Conservation (phyloP, 2,888 invertebrate species). For the Ecliptopera silaceata region DNA sequence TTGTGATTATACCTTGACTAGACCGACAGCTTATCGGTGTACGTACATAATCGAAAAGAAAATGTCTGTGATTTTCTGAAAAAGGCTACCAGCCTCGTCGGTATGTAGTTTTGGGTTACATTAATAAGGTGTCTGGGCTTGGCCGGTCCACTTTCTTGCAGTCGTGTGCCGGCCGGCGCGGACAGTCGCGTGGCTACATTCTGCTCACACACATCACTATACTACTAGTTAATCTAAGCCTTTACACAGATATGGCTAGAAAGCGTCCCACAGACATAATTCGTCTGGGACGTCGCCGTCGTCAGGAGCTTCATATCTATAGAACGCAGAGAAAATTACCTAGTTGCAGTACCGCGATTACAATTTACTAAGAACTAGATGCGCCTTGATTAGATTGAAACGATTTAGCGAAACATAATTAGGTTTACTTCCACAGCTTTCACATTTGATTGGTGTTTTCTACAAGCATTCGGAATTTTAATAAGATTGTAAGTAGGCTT, state of each 20-base stretch:
- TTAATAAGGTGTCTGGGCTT: conserved; percentile 32
- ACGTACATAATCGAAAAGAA: no score
- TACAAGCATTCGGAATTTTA: background rate
- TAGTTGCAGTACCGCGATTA: conserved; percentile 21
- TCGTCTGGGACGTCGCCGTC: conserved; percentile 48
- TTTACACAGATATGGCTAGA: conserved; percentile 68
- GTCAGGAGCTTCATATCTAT: conserved; percentile 40
- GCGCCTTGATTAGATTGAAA: conserved; percentile 23
- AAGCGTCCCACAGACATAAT: conserved; percentile 54
- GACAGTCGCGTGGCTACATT: conserved; percentile 50
- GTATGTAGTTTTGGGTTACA: background rate
- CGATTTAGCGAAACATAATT: conserved; percentile 24
- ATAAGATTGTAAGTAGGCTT: background rate
- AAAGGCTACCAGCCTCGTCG: background rate
- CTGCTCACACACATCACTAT: conserved; percentile 34
- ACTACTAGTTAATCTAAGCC: conserved; percentile 40
- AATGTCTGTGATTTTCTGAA: background rate
- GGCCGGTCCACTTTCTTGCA: conserved; percentile 66
- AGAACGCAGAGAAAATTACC: conserved; percentile 36
- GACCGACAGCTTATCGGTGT: no score
- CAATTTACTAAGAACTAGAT: conserved; percentile 24
- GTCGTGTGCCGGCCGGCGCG: conserved; percentile 53
- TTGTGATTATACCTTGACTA: no score
- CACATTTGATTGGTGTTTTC: conserved; percentile 15
- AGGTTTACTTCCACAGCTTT: conserved; percentile 24